phyloP scores from a whole-genome alignment of 2,888 invertebrate genomes.

The Drosophila mimica region DNA sequence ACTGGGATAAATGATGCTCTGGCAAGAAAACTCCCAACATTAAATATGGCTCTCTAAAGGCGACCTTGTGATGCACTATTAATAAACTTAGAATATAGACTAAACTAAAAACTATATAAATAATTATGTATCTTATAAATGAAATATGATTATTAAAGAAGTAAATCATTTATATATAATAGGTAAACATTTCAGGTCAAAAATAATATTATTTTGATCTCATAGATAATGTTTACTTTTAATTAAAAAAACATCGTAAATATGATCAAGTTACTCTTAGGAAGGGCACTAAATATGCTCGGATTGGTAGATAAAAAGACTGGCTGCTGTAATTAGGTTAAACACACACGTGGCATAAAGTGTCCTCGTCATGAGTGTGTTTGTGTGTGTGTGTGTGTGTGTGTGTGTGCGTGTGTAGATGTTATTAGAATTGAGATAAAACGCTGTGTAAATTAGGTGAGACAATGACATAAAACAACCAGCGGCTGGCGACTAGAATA shows the following conservation, averaged over 20 bases:
- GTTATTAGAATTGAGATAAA: slow-evolving; percentile 58
- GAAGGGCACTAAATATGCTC: slow-evolving; percentile 8
- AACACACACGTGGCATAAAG: slow-evolving; percentile 65
- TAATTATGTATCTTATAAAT: background rate
- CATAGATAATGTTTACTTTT: background rate
- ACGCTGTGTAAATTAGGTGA: slow-evolving; percentile 68
- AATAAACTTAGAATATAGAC: background rate
- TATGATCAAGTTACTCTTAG: background rate
- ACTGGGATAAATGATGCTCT: slow-evolving; percentile 43
- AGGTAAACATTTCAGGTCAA: background rate
- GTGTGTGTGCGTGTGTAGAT: slow-evolving; percentile 8
- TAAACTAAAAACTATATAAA: background rate
- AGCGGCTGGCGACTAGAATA: slow-evolving; percentile 62
- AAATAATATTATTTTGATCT: background rate
- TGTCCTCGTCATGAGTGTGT: slow-evolving; percentile 13
- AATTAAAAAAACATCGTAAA: background rate
- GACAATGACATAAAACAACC: slow-evolving; percentile 69
- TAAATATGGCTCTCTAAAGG: background rate
- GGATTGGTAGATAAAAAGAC: slow-evolving; percentile 23
- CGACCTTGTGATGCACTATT: slow-evolving; percentile 7
- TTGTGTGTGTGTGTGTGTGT: slow-evolving; percentile 5
- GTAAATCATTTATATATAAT: background rate
- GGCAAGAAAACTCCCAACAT: slow-evolving; percentile 8
- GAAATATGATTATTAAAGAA: background rate
- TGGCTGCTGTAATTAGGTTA: slow-evolving; percentile 69